These are phyloP conservation scores for Xanthia togata DNA, from an alignment of 2,888 invertebrate genomes.

Conservation along the genomic window DNA sequence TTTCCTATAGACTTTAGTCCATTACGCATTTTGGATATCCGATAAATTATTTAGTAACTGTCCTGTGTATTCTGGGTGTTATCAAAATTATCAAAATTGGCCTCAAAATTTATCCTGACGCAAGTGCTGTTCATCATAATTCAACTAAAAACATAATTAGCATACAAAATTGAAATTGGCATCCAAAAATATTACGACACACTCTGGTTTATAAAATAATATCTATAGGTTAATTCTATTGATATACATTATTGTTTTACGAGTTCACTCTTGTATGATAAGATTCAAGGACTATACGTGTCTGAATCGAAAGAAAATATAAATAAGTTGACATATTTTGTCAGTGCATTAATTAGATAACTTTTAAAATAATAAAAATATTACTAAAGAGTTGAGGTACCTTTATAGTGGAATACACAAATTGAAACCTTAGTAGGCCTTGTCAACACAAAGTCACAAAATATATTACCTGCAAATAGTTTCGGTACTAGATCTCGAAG, in stretches of 20 bases:
- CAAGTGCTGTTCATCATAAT: constrained; percentile 67
- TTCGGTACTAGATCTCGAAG: not conserved
- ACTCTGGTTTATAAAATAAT: constrained; percentile 72
- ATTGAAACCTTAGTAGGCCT: not conserved
- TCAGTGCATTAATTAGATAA: not conserved
- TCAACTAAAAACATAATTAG: constrained; percentile 77
- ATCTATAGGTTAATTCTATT: not conserved
- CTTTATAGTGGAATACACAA: not conserved
- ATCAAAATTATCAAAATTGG: constrained; percentile 70
- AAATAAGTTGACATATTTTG: not conserved
- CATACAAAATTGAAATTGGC: constrained; percentile 72
- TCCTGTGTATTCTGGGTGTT: constrained; percentile 81
- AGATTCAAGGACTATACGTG: not conserved
- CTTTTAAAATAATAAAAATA: not conserved
- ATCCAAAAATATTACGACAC: constrained; percentile 69
- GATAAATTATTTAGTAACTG: constrained; percentile 60
- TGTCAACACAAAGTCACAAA: not conserved
- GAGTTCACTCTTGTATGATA: not conserved
- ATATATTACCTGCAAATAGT: not conserved
- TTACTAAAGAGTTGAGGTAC: not conserved
- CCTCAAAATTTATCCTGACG: constrained; percentile 75
- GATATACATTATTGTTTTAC: not conserved
- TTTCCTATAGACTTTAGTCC: constrained; percentile 60
- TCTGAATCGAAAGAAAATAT: not conserved
- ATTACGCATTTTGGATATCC: constrained; percentile 67